A percentile compares a stretch with the other conserved stretches of the same genome.
These are phyloP conservation scores for Thunnus thynnus DNA, from an alignment of 2,113 vertebrate genomes.

Conservation along the genomic window DNA sequence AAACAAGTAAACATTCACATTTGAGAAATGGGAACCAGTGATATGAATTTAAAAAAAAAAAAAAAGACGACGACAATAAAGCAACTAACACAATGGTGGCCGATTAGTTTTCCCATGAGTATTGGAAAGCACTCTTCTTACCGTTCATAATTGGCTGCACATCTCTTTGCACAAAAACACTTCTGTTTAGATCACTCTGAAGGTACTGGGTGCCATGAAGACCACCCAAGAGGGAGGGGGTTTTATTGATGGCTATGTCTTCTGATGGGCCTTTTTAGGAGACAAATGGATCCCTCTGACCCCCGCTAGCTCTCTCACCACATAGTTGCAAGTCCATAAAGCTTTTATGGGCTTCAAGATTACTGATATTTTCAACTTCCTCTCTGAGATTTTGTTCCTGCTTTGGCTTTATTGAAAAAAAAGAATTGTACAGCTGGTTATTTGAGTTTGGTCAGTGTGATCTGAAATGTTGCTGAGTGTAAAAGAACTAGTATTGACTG, in stretches of 20 bases:
- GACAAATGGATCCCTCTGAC: constrained; percentile 19
- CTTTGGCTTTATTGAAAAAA: neutral
- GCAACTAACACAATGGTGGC: too few species aligned
- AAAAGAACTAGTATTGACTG: neutral
- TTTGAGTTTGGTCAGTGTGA: neutral
- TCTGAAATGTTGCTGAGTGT: constrained; percentile 5
- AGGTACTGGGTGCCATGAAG: constrained; percentile 7
- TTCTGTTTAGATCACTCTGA: neutral
- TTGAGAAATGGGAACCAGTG: neutral
- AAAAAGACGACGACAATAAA: too few species aligned
- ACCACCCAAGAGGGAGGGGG: neutral
- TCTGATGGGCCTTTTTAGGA: constrained; percentile 22
- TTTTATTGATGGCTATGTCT: constrained; percentile 21
- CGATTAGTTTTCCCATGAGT: too few species aligned
- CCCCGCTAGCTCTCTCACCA: constrained; percentile 15
- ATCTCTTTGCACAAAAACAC: neutral
- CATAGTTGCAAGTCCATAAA: constrained; percentile 38
- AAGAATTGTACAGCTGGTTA: constrained; percentile 1
- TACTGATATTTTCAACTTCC: constrained; percentile 3
- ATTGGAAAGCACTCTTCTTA: too few species aligned
- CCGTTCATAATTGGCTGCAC: neutral
- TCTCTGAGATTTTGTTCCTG: neutral
- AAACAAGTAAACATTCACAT: neutral
- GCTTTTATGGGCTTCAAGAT: constrained; percentile 54
- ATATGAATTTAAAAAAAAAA: too few species aligned